Conservation (phyloP, 64 coral and sea anemone species). For the Acropora tenuis region DNA sequence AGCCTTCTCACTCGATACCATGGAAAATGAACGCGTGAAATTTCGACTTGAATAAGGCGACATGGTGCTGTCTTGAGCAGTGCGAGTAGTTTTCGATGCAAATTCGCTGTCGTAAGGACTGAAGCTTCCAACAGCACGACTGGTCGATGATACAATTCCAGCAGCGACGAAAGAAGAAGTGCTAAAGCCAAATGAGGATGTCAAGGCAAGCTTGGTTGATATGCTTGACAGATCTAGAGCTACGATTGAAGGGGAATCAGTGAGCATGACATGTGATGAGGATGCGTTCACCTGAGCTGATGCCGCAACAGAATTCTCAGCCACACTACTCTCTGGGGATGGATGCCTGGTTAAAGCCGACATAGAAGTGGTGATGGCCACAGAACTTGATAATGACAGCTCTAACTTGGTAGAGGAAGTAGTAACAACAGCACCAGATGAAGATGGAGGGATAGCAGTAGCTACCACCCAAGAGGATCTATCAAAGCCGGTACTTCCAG, state of each 20-base stretch:
- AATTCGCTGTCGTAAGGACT: neutral
- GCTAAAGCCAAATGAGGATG: neutral
- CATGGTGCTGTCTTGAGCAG: too few relatives aligned
- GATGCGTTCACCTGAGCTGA: neutral
- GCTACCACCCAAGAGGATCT: neutral
- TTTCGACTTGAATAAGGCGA: too few relatives aligned
- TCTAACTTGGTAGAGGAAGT: neutral
- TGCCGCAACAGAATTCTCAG: neutral
- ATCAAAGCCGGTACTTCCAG: neutral
- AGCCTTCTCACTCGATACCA: too few relatives aligned
- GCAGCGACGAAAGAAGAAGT: neutral
- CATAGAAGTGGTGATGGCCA: neutral
- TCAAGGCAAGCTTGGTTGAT: too few relatives aligned
- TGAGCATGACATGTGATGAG: neutral
- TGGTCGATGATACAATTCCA: neutral
- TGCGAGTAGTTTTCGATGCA: neutral
- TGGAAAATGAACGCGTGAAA: too few relatives aligned
- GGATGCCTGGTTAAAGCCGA: neutral
- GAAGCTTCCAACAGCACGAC: neutral
- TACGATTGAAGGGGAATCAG: neutral
- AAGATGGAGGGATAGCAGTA: neutral
- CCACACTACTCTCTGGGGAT: neutral
- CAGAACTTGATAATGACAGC: neutral
- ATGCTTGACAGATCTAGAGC: too few relatives aligned
- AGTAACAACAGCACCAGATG: neutral